A percentile compares a stretch with the other conserved stretches of the same genome.
Conservation (phyloP, 2,797 vertebrate genomes). For the Pseudochirops corinnae region DNA sequence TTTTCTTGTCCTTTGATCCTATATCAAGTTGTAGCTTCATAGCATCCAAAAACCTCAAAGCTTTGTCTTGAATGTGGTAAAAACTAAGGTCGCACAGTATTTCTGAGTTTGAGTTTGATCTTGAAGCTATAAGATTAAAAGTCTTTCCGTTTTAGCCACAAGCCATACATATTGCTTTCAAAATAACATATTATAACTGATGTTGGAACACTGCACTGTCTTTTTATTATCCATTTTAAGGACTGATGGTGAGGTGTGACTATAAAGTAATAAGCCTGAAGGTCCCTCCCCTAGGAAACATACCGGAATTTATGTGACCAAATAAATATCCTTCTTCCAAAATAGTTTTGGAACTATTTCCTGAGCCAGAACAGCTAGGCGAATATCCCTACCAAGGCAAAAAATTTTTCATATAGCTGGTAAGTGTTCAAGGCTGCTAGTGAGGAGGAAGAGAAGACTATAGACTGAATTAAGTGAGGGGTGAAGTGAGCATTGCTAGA, state of each 20-base stretch:
- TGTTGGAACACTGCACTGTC: background rate
- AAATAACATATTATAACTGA: constrained; percentile 15
- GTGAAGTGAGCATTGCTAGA: background rate
- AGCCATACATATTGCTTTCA: background rate
- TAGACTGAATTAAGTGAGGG: background rate
- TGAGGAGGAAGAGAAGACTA: background rate
- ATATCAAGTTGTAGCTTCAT: background rate
- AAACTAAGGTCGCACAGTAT: background rate
- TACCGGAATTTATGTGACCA: background rate
- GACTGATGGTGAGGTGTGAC: background rate
- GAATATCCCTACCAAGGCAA: background rate
- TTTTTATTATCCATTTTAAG: background rate
- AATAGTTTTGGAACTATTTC: background rate
- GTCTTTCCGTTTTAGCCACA: background rate
- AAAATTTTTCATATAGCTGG: background rate
- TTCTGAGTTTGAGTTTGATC: background rate
- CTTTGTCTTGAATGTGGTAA: constrained; percentile 22
- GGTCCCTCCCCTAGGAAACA: background rate
- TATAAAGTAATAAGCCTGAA: background rate
- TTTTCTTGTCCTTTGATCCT: constrained; percentile 21
- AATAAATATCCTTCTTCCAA: background rate
- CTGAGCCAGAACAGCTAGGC: background rate
- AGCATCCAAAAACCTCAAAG: background rate
- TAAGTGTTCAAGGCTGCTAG: background rate
- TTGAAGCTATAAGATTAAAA: background rate